Percentiles rank a stretch among this genome's conserved stretches.
Evolutionary conservation across 2,888 invertebrate species (phyloP).

Genomic region (Clostera curtula): DNA sequence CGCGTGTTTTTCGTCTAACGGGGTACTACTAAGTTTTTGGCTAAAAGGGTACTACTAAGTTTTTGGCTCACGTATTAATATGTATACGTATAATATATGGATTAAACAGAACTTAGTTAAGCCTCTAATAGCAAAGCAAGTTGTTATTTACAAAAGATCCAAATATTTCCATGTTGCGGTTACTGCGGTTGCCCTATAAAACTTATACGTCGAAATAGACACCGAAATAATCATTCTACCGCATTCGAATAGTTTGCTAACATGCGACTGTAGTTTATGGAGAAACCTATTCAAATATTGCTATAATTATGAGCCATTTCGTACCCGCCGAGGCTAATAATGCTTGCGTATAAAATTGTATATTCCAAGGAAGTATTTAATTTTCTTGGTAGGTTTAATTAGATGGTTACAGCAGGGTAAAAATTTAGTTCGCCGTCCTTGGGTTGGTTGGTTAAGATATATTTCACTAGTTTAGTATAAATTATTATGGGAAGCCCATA

Average conservation of each 20-base stretch:
- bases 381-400: constrained; percentile 20
- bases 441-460: no score
- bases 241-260: constrained; percentile 50
- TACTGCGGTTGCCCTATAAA: constrained; percentile 7
- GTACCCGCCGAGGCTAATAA: constrained; percentile 54
- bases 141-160: no score
- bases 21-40: no score
- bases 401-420: constrained; percentile 1
- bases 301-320: constrained; percentile 62
- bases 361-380: constrained; percentile 41
- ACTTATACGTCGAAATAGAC: constrained; percentile 27
- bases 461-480: no score
- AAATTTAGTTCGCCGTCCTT: no score
- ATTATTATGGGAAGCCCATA: no score
- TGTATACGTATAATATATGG: no score
- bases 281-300: constrained; percentile 60
- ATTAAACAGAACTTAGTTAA: no score
- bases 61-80: no score
- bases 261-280: constrained; percentile 61
- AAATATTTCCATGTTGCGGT: background rate
- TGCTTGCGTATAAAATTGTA: constrained; percentile 42
- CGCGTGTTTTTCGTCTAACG: no score
- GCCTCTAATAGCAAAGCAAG: no score
- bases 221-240: constrained; percentile 44
- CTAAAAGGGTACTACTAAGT: no score